Conservation (phyloP, 2,888 invertebrate genomes). For the Napeogenes inachia region DNA sequence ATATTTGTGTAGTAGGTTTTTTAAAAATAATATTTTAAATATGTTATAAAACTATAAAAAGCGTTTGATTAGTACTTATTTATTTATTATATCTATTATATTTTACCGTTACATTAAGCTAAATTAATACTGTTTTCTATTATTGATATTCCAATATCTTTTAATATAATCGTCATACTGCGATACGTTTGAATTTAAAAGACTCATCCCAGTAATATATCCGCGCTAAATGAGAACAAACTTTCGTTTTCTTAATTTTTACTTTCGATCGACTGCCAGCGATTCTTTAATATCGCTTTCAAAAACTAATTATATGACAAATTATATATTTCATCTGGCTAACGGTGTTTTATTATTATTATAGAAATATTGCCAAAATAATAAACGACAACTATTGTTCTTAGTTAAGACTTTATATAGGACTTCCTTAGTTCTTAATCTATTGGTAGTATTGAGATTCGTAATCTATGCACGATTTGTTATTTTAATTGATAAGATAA, state of each 20-base stretch:
- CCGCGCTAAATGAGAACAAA: slow-evolving; percentile 37
- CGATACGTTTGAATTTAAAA: slow-evolving; percentile 54
- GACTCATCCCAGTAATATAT: slow-evolving; percentile 58
- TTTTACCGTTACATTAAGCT: no score
- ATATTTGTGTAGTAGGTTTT: no score
- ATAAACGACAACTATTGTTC: no score
- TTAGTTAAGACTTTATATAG: no score
- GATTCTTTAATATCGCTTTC: slow-evolving; percentile 24
- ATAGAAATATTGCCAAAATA: background rate
- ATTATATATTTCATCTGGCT: slow-evolving; percentile 2
- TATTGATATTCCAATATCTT: background rate
- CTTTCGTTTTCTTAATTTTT: slow-evolving; percentile 63
- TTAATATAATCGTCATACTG: slow-evolving; percentile 38
- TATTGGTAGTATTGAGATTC: no score
- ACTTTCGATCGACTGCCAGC: slow-evolving; percentile 50
- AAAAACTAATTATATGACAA: slow-evolving; percentile 11
- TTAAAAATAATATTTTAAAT: no score
- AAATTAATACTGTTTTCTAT: no score
- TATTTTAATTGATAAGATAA: no score
- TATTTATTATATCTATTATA: background rate
- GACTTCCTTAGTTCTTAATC: no score
- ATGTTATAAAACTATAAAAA: no score
- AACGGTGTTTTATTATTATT: background rate
- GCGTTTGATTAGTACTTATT: background rate
- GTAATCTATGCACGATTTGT: no score